Conservation (phyloP, 2,797 vertebrate genomes). For the Oreochromis mossambicus region DNA sequence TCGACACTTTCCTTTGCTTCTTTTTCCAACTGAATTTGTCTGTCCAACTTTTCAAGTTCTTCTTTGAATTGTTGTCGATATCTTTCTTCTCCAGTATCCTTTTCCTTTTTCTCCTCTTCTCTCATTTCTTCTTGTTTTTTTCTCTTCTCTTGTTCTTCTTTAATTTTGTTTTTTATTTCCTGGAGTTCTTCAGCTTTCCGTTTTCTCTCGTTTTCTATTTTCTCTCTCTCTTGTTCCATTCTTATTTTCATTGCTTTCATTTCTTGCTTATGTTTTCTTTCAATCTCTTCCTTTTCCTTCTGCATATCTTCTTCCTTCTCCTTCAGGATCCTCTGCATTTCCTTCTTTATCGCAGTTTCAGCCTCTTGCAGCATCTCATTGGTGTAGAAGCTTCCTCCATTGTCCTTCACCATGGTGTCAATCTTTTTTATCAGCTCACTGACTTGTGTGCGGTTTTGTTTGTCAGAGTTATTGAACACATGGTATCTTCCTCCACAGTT, state of each 20-base stretch:
- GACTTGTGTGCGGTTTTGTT: rapidly evolving
- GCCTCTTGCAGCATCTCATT: neutral
- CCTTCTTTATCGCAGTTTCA: rapidly evolving
- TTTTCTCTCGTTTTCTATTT: rapidly evolving
- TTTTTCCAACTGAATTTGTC: neutral
- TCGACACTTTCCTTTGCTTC: neutral
- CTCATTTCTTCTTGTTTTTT: neutral
- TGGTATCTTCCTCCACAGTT: neutral
- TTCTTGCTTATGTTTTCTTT: rapidly evolving
- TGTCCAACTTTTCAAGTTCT: neutral
- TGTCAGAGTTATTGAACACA: neutral
- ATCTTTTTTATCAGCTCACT: rapidly evolving
- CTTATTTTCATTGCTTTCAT: rapidly evolving
- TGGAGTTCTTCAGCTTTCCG: rapidly evolving
- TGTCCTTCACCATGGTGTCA: rapidly evolving
- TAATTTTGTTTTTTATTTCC: too few relatives aligned
- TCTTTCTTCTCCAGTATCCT: rapidly evolving
- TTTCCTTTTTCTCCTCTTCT: rapidly evolving
- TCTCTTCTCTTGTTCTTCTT: rapidly evolving
- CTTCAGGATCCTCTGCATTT: rapidly evolving
- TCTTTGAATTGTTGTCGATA: neutral
- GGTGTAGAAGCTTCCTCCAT: neutral
- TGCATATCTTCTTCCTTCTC: neutral
- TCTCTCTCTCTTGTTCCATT: neutral
- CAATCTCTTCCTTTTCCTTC: rapidly evolving